These are phyloP conservation scores for Toxostoma redivivum DNA, from an alignment of 2,113 vertebrate species.

Conservation along the genomic window DNA sequence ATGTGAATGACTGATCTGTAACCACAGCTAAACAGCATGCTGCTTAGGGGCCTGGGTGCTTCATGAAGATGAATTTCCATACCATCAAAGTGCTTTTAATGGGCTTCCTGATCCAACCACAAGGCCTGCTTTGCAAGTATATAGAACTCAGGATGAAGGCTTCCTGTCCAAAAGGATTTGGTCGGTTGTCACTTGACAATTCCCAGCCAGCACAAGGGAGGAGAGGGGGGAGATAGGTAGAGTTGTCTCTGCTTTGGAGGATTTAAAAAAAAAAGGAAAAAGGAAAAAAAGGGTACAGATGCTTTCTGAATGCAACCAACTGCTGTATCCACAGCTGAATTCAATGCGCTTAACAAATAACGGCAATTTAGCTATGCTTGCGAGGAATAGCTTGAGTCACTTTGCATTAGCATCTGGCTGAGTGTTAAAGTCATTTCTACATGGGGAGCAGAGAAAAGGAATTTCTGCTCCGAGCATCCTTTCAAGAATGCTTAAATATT, in stretches of 20 bases:
- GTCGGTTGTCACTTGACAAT: slow-evolving; percentile 83
- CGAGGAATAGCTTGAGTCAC: slow-evolving; percentile 89
- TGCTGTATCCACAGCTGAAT: slow-evolving; percentile 86
- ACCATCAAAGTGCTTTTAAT: slow-evolving; percentile 85
- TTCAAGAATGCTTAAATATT: slow-evolving; percentile 85
- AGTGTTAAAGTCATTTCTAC: slow-evolving; percentile 81
- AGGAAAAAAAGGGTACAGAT: slow-evolving; percentile 70
- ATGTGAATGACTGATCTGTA: slow-evolving; percentile 84
- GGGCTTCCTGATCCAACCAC: slow-evolving; percentile 79
- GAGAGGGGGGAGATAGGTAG: slow-evolving; percentile 70
- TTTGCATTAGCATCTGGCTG: slow-evolving; percentile 91
- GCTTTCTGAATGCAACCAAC: slow-evolving; percentile 79
- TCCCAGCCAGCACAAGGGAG: slow-evolving; percentile 77
- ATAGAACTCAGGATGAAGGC: slow-evolving; percentile 77
- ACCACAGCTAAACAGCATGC: slow-evolving; percentile 82
- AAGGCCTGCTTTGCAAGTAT: slow-evolving; percentile 78
- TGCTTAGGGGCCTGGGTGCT: slow-evolving; percentile 75
- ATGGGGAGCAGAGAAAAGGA: slow-evolving; percentile 77
- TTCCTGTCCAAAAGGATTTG: slow-evolving; percentile 84
- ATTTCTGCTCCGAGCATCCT: slow-evolving; percentile 79
- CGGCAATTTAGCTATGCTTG: slow-evolving; percentile 90
- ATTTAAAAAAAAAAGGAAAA: slow-evolving; percentile 33
- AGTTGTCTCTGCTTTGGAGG: slow-evolving; percentile 76
- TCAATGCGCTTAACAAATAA: slow-evolving; percentile 97
- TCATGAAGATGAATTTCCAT: slow-evolving; percentile 85